These are phyloP conservation scores for Margaritifera margaritifera DNA, from an alignment of 2,888 invertebrate genomes.

Conservation along the genomic window DNA sequence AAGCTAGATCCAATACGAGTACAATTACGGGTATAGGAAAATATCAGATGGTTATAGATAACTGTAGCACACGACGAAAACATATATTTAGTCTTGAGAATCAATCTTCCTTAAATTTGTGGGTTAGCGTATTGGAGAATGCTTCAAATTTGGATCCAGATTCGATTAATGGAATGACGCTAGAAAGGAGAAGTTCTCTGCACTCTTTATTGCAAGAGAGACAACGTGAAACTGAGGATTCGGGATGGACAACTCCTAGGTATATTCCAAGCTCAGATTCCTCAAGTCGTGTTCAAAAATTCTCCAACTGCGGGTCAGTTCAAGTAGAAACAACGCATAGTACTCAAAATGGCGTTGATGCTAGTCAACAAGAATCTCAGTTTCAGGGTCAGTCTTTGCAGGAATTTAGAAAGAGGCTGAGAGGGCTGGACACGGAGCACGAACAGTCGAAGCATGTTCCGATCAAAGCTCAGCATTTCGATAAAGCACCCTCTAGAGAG, in stretches of 20 bases:
- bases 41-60: slow-evolving; percentile 58
- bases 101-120: slow-evolving; percentile 41
- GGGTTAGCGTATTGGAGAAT: slow-evolving; percentile 45
- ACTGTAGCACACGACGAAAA: slow-evolving; percentile 45
- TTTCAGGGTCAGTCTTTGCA: slow-evolving; percentile 37
- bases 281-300: slow-evolving; percentile 27
- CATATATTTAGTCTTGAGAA: slow-evolving; percentile 53
- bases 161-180: slow-evolving; percentile 25
- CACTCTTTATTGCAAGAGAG: too few relatives aligned
- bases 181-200: neutral
- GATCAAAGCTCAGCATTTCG: slow-evolving; percentile 48
- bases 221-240: too few relatives aligned
- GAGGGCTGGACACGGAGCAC: slow-evolving; percentile 40
- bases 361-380: slow-evolving; percentile 9
- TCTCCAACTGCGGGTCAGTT: slow-evolving; percentile 7
- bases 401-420: slow-evolving; percentile 43
- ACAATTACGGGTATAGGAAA: slow-evolving; percentile 54
- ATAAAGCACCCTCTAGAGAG: slow-evolving; percentile 16
- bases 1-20: slow-evolving; percentile 30
- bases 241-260: slow-evolving; percentile 6
- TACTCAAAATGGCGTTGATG: neutral
- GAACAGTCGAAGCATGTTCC: slow-evolving; percentile 37
- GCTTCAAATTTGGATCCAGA: slow-evolving; percentile 48
- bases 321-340: slow-evolving; percentile 12
- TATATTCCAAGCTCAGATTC: slow-evolving; percentile 29